phyloP scores from a whole-genome alignment of 2,113 vertebrate species.

The Proteles cristata region DNA sequence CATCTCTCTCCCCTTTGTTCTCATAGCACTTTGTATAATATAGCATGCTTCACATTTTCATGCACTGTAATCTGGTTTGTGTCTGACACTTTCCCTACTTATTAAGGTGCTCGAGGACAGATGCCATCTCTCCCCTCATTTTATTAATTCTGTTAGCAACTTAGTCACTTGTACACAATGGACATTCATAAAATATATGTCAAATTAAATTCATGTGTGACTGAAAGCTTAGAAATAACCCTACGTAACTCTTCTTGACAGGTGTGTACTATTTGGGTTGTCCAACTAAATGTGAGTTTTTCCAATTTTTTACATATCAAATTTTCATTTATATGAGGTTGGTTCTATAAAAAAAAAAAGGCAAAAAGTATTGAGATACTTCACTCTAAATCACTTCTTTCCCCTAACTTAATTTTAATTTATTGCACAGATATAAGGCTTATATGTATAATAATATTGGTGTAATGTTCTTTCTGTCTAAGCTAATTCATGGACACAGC shows the following conservation, averaged over 20 bases:
- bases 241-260: not conserved
- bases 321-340: not conserved
- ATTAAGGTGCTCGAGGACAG: not conserved
- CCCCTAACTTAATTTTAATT: not conserved
- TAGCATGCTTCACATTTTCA: not conserved
- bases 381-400: not conserved
- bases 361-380: not conserved
- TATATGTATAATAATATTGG: not conserved
- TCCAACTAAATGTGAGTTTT: not conserved
- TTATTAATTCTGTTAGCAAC: not conserved
- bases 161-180: not conserved
- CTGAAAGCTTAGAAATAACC: constrained; percentile 3
- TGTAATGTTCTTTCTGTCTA: not conserved
- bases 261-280: not conserved
- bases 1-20: not conserved
- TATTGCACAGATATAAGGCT: not conserved
- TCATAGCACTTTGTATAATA: not conserved
- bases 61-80: not conserved
- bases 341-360: not conserved
- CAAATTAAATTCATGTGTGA: not conserved
- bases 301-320: not conserved
- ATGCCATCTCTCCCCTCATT: not conserved
- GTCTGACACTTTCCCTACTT: not conserved
- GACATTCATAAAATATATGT: not conserved
- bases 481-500: not conserved